Evolutionary conservation across 2,113 vertebrate species (phyloP).

Genomic region (Nothoprocta pentlandii): DNA sequence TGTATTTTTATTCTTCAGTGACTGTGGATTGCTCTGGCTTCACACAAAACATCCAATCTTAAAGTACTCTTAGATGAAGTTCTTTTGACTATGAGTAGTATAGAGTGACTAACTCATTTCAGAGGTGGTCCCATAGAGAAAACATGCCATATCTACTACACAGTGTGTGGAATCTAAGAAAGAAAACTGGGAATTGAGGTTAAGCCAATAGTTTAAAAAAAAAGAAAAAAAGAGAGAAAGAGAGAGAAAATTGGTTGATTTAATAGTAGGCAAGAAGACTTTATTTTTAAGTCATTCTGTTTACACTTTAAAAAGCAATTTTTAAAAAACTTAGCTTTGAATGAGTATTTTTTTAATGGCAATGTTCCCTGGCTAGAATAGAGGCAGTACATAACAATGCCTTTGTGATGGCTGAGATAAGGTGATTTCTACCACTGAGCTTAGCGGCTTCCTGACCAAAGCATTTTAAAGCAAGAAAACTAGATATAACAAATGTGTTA

Average conservation of each 20-base stretch:
- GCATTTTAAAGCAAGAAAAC: conserved; percentile 48
- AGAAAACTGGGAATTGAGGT: neutral
- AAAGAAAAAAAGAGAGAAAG: neutral
- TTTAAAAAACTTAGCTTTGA: neutral
- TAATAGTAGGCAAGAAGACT: neutral
- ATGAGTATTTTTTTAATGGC: neutral
- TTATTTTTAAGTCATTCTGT: neutral
- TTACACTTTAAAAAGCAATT: neutral
- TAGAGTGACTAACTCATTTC: conserved; percentile 22
- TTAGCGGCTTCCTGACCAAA: conserved; percentile 37
- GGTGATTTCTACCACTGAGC: neutral
- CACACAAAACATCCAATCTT: conserved; percentile 52
- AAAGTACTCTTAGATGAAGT: conserved; percentile 51
- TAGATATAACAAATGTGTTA: conserved; percentile 61
- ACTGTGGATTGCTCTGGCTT: conserved; percentile 17
- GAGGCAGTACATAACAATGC: neutral
- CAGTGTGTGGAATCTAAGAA: neutral
- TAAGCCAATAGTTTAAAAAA: neutral
- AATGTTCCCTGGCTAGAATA: neutral
- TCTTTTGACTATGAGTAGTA: conserved; percentile 20
- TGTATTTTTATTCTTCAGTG: conserved; percentile 45
- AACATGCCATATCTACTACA: neutral
- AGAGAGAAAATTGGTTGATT: neutral
- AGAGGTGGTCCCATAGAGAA: conserved; percentile 17
- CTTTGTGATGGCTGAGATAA: conserved; percentile 24